Conservation (phyloP, 2,797 vertebrate genomes). For the Callimico goeldii region DNA sequence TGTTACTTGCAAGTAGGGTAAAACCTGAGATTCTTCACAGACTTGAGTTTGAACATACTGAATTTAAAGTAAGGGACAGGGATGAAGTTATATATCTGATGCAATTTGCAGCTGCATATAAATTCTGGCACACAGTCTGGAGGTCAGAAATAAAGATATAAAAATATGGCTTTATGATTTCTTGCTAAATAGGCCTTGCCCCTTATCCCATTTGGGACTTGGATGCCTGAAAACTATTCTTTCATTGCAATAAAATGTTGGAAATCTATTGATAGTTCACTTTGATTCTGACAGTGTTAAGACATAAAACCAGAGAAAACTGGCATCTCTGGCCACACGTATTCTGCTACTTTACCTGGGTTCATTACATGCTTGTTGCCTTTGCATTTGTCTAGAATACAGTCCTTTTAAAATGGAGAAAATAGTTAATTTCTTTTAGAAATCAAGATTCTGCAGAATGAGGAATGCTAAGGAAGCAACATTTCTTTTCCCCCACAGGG, state of each 20-base stretch:
- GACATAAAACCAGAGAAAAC: neutral
- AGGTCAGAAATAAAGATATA: neutral
- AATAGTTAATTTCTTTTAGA: constrained; percentile 3
- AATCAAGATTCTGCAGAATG: constrained; percentile 46
- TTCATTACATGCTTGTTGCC: neutral
- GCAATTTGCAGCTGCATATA: neutral
- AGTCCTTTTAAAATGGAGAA: neutral
- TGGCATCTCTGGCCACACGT: neutral
- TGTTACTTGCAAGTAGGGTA: neutral
- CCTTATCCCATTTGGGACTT: neutral
- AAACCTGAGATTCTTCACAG: neutral
- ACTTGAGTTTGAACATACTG: neutral
- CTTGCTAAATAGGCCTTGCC: neutral
- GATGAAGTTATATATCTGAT: neutral
- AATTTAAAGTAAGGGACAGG: constrained; percentile 8
- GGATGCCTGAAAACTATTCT: constrained; percentile 1
- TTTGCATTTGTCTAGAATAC: constrained; percentile 2
- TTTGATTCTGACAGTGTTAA: constrained; percentile 41
- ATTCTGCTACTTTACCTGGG: neutral
- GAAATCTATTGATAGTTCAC: neutral
- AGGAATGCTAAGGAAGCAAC: neutral
- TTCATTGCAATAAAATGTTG: constrained; percentile 11
- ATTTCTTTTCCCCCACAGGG: neutral
- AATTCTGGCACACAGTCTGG: neutral
- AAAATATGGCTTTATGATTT: constrained; percentile 21